Evolutionary conservation across 2,888 invertebrate genomes (phyloP).

Genomic region (Clostera curtula): DNA sequence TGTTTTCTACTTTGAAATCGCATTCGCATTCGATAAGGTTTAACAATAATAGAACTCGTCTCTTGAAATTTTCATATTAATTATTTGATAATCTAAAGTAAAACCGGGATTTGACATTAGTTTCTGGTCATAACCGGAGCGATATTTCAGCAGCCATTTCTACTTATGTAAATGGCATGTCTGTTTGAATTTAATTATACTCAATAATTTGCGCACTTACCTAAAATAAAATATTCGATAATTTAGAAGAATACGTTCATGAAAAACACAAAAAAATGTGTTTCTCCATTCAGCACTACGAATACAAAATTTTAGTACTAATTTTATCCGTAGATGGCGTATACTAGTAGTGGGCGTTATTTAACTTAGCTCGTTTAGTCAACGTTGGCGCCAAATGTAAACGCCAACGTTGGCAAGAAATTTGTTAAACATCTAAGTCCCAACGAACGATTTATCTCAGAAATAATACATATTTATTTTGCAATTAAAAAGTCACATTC

Average conservation of each 20-base stretch:
- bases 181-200: constrained; percentile 11
- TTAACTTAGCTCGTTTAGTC: too few relatives aligned
- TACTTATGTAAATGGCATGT: constrained; percentile 18
- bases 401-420: too few relatives aligned
- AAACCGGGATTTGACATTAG: constrained; percentile 70
- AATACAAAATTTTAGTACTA: constrained; percentile 73
- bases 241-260: constrained; percentile 65
- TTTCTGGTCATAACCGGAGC: constrained; percentile 62
- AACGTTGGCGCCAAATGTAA: too few relatives aligned
- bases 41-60: too few relatives aligned
- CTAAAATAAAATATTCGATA: constrained; percentile 59
- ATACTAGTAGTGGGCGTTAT: constrained; percentile 22
- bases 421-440: too few relatives aligned
- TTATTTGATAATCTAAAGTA: constrained; percentile 43
- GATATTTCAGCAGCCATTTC: constrained; percentile 41
- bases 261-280: constrained; percentile 70
- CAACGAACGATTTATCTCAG: too few relatives aligned
- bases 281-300: constrained; percentile 71
- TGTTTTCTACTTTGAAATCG: too few relatives aligned
- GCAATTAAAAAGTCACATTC: too few relatives aligned
- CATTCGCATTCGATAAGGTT: too few relatives aligned
- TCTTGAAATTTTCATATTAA: too few relatives aligned
- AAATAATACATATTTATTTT: too few relatives aligned
- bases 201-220: constrained; percentile 43
- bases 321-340: constrained; percentile 43